These are phyloP conservation scores for Andrena haemorrhoa DNA, from an alignment of 2,888 invertebrate species.

Conservation along the genomic window DNA sequence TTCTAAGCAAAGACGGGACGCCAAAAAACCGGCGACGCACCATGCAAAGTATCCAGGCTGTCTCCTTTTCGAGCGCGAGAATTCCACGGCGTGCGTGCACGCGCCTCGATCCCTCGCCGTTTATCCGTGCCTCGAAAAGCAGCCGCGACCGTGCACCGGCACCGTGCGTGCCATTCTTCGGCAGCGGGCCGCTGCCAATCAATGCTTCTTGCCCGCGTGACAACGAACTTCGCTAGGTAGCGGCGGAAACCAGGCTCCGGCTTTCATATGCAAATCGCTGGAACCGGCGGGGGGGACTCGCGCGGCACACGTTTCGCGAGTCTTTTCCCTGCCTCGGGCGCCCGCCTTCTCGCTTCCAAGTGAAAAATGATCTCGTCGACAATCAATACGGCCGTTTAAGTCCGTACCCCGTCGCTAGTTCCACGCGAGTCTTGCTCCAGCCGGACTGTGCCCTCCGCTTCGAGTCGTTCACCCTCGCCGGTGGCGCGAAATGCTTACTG, in stretches of 20 bases:
- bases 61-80: constrained; percentile 12
- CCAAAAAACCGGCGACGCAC: background rate
- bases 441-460: background rate
- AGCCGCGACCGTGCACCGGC: background rate
- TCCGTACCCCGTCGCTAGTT: constrained; percentile 28
- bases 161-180: constrained; percentile 13
- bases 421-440: background rate
- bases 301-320: constrained; percentile 53
- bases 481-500: background rate
- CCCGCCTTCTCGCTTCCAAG: constrained; percentile 46
- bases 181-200: constrained; percentile 55
- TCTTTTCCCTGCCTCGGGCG: constrained; percentile 39
- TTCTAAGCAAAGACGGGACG: constrained; percentile 44
- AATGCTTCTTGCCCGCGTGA: constrained; percentile 48
- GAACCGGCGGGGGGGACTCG: constrained; percentile 40
- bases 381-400: constrained; percentile 64
- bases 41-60: constrained; percentile 15
- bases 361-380: constrained; percentile 71
- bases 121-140: constrained; percentile 14
- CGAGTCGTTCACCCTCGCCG: background rate
- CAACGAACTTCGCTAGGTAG: constrained; percentile 57
- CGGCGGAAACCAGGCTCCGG: constrained; percentile 49
- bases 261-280: constrained; percentile 71
- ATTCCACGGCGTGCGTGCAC: constrained; percentile 21
- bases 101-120: constrained; percentile 2